These are phyloP conservation scores for Apis cerana DNA, from an alignment of 1,140 invertebrate genomes.

Conservation along the genomic window DNA sequence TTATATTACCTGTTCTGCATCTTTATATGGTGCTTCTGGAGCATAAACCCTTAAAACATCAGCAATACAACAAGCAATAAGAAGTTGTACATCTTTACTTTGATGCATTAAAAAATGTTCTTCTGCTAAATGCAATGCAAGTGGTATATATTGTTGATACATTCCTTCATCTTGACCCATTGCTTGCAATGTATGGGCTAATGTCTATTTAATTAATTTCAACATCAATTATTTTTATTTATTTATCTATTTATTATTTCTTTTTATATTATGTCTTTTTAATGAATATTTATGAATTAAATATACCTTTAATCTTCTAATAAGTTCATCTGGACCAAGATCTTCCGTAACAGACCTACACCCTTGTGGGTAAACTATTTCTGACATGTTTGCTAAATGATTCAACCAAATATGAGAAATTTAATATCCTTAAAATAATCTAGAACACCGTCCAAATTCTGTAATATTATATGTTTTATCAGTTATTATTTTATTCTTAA, in stretches of 20 bases:
- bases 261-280: neutral
- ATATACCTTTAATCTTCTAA: constrained; percentile 93
- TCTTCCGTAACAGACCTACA: constrained; percentile 95
- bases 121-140: constrained; percentile 96
- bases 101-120: constrained; percentile 95
- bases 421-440: constrained; percentile 61
- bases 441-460: constrained; percentile 80
- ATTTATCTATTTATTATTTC: neutral
- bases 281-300: neutral
- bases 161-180: constrained; percentile 97
- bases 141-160: constrained; percentile 95
- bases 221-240: constrained; percentile 7
- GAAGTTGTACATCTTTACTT: constrained; percentile 95
- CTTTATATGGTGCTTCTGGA: constrained; percentile 98
- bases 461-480: constrained; percentile 56
- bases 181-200: constrained; percentile 96
- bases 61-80: constrained; percentile 98
- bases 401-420: constrained; percentile 56
- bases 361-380: constrained; percentile 93
- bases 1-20: constrained; percentile 93
- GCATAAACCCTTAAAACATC: constrained; percentile 98
- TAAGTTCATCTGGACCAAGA: constrained; percentile 96
- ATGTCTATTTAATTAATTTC: constrained; percentile 82
- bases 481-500: neutral
- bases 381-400: constrained; percentile 82